Evolutionary conservation across 2,113 vertebrate species (phyloP), one percentile per base, ranked within the genome.

Genomic region (Toxotes jaculatrix): DNA sequence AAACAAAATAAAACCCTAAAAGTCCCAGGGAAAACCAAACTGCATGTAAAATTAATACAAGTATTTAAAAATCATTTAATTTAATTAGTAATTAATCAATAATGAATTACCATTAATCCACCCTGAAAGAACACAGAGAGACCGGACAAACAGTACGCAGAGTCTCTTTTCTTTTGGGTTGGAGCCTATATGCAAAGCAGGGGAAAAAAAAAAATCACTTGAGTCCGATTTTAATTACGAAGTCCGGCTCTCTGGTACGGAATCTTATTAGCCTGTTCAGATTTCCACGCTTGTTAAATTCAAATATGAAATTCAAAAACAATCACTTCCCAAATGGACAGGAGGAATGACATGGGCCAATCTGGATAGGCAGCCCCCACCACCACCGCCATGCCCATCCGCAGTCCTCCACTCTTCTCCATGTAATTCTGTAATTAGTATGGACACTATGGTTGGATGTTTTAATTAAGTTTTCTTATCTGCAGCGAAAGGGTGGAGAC

Each of bases 401-500:
- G 0, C 49, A 16, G 60, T 69, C 65, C 57, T 53, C 70, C 53
- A 3, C 72, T n/a, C 66, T 23, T 38, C 77, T 64, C 66, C 36
- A 77, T 79, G 71, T 3, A 55, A 59, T 13, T 53, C 71, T 73
- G 80, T 87, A 62, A 86, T 85, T 85, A 88, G 74, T 70, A 72
- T 80, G 81, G 66, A 78, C 57, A 77, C 72, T 77, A 70, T 62
- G 75, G 66, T 62, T 47, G 43, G 55, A 17, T 49, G 45, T 63
- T 75, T 84, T 86, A 89, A 90, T 90, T 80, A 85, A 76, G 79
- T 85, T 88, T 83, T 77, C 86, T 89, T 88, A 89, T 89, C 89
- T 86, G 66, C 73, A 56, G 76, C 21, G 17, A 79, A 67, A 53
- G 83, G 69, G 56, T 49, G 81, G 60, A 79, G 79, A 71, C 40